phyloP scores from a whole-genome alignment of 37 sponge, comb jelly and placozoan species.

The Amphimedon queenslandica region DNA sequence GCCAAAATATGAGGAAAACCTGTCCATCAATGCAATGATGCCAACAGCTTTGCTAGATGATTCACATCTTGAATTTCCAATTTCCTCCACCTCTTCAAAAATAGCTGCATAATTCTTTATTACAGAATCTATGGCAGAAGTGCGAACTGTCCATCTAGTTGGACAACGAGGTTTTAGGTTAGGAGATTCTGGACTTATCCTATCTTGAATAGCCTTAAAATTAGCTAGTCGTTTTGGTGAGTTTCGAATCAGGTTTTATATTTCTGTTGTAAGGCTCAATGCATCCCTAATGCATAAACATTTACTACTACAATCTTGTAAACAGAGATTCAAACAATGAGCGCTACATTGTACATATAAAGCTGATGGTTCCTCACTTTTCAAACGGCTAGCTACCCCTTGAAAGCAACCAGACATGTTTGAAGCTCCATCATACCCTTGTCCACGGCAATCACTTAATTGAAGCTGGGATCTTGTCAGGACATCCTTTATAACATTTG shows the following conservation, averaged over 20 bases:
- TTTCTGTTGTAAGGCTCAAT: slow-evolving; percentile 35
- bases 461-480: slow-evolving; percentile 22
- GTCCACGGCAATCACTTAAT: slow-evolving; percentile 47
- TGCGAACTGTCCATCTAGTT: no score
- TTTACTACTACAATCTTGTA: slow-evolving; percentile 12
- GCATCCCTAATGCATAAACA: slow-evolving; percentile 31
- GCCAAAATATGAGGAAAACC: no score
- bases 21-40: no score
- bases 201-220: no score
- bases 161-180: no score
- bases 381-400: slow-evolving; percentile 35
- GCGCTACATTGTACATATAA: no score
- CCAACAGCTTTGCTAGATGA: no score
- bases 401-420: slow-evolving; percentile 46
- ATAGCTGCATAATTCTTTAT: no score
- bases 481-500: slow-evolving; percentile 32
- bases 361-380: no score
- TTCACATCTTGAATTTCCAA: no score
- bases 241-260: slow-evolving; percentile 14
- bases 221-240: slow-evolving; percentile 54
- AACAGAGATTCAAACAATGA: slow-evolving; percentile 19
- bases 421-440: slow-evolving; percentile 60
- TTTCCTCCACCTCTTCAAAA: no score
- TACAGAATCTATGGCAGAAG: no score
- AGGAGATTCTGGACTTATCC: neutral